These are phyloP conservation scores for Festucalex cinctus DNA, from an alignment of 2,113 vertebrate genomes.

Conservation along the genomic window DNA sequence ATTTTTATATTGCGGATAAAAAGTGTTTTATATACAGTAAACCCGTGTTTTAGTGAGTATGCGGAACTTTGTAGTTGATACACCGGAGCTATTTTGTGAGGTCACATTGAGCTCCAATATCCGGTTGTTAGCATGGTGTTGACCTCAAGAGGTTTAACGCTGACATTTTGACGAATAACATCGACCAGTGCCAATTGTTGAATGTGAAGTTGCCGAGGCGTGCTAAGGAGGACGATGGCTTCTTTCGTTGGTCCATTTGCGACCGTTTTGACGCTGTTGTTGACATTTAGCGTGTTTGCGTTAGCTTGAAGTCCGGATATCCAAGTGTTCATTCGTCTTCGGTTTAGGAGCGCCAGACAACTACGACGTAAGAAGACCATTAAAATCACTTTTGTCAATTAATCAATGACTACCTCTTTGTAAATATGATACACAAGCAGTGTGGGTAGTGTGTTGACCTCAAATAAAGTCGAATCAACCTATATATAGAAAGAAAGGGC, in stretches of 20 bases:
- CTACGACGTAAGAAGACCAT: constrained; percentile 33
- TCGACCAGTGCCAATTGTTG: neutral
- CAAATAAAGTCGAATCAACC: neutral
- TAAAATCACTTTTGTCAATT: neutral
- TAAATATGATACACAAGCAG: neutral
- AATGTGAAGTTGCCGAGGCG: neutral
- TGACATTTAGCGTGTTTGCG: constrained; percentile 18
- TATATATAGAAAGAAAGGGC: neutral
- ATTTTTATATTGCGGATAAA: neutral
- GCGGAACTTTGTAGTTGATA: constrained; percentile 23
- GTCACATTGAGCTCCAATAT: constrained; percentile 11
- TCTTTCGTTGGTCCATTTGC: neutral
- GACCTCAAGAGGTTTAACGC: neutral
- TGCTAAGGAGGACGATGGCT: constrained; percentile 5
- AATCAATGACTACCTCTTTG: too few relatives aligned
- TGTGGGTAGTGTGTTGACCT: neutral
- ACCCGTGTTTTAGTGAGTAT: neutral
- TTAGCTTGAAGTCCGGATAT: constrained; percentile 38
- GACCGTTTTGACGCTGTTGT: constrained; percentile 29
- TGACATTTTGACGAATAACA: neutral
- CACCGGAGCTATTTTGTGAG: constrained; percentile 11
- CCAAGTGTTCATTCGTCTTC: neutral
- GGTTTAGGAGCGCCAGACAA: constrained; percentile 9
- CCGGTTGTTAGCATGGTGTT: constrained; percentile 27
- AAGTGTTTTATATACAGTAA: neutral